Evolutionary conservation across 2,888 invertebrate genomes (phyloP), one percentile per base, ranked within the genome.

Genomic region (Deilephila porcellus): DNA sequence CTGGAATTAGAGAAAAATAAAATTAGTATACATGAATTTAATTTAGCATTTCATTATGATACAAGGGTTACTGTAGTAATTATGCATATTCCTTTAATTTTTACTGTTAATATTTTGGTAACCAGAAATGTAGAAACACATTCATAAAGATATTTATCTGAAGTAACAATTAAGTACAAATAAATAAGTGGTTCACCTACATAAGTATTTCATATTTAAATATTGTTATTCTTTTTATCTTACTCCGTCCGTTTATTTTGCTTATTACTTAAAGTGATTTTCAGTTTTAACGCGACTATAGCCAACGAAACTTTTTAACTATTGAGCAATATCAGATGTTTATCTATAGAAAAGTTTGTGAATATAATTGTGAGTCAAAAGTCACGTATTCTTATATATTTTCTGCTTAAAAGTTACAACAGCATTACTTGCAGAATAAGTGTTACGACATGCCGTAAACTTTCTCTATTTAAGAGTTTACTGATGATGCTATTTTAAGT

Each of bases 1-100:
- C 93, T 93, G 92, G 19, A 90, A 91, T 76, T 45, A 80, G 77
- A 77, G 76, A 76, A 72, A 74, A 63, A 4, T 71, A 29, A 74
- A 62, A 29, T 71, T 60, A 71, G 37, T 71, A 11, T 14, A 11
- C 4, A 14, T 45, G 11, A 45, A 45, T 67, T 67, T 45, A 7
- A 25, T 67, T 45, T 63, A 63, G 3, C 5, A 56, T 56, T 56
- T 56, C 4, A 53, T 19, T 53, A 17, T 5, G 8, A 5, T 17
- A 19, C 19, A 53, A 37, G 11, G 11, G 37, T 11, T 45, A 14
- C 11, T 45, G 1, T 11, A 45, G 45, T 14, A 45, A 11, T 14
- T 11, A 45, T 45, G 3, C 45, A 45, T 3, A 11, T 14, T 45
- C 45, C 11, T 11, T 14, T 45, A 45, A 45, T 45, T 45, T 45